Conservation (phyloP, 2,888 invertebrate genomes). For the Rosalia funebris region DNA sequence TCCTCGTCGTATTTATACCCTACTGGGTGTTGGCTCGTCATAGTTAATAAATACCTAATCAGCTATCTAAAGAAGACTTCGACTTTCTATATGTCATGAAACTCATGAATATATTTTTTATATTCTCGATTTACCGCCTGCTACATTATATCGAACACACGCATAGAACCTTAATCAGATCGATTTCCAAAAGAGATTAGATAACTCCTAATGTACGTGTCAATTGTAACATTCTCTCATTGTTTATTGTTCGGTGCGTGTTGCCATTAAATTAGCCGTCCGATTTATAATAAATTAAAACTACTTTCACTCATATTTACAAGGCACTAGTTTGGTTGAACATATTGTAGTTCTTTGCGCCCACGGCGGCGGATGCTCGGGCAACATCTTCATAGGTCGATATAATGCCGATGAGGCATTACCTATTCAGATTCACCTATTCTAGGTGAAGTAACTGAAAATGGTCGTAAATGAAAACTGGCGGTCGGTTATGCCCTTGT, state of each 20-base stretch:
- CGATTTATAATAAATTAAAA: slow-evolving; percentile 1
- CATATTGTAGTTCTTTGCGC: background rate
- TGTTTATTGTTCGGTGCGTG: slow-evolving; percentile 9
- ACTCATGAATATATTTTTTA: background rate
- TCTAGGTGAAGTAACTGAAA: slow-evolving; percentile 18
- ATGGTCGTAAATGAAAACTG: background rate
- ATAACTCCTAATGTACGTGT: slow-evolving; percentile 18
- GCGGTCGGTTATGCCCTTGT: background rate
- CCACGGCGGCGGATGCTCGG: background rate
- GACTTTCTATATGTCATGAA: slow-evolving; percentile 13
- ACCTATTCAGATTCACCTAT: no score
- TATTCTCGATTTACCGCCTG: slow-evolving; percentile 5
- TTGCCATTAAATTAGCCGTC: slow-evolving; percentile 10
- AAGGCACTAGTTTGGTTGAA: background rate
- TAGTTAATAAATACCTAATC: background rate
- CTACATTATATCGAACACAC: no score
- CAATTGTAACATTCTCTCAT: slow-evolving; percentile 8
- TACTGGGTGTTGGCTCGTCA: background rate
- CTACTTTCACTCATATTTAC: slow-evolving; percentile 13
- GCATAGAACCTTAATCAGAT: slow-evolving; percentile 10
- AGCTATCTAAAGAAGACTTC: background rate
- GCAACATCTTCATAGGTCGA: no score
- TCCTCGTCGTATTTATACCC: background rate
- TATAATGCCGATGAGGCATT: no score
- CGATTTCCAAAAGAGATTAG: slow-evolving; percentile 16